Base-by-base conservation (phyloP, 2,888 invertebrate species). In the Archaeoteleia sp. region DNA sequence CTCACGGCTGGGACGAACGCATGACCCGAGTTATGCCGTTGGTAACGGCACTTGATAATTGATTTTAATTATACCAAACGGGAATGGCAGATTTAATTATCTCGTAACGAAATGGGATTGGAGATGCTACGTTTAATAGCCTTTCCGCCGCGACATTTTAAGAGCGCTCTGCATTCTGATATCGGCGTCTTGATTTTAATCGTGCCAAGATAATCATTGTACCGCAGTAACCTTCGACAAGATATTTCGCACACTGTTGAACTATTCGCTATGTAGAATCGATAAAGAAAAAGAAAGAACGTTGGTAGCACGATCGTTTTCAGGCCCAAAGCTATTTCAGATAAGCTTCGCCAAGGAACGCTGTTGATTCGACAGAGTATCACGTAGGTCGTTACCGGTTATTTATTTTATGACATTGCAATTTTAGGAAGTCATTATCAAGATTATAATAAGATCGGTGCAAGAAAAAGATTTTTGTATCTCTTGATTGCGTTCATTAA, bases 21-120 rank as follows among this genome's bases (percentile, higher is more conserved):
- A 37, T 32, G 61, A 61, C 53, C 53, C 23, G 37, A 51, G 60
- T 43, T 37, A 43, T 37, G 60, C 42, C 23, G 27, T 10, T 15
- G 13, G 29, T 63, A 63, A 63, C 45, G 69, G 71, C 65, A 51
- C 60, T 65, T 68, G 53, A 71, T 76, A 77, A 79, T 78, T 74
- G 75, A 74, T 78, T 78, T 76, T 78, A 78, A 79, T 79, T 79
- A 78, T 58, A 72, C 55, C 60, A 70, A 20, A 67, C 60, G 60
- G 70, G 57, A 76, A 73, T 72, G 72, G 73, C 72, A 74, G 76
- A 72, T 79, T 68, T 79, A 77, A 78, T 79, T 77, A 78, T 74
- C 70, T 70, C 66, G 67, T 63, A 72, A 70, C 68, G 71, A 69
- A 76, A 74, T 63, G 71, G 70, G 73, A 74, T 67, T 43, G 37